These are phyloP conservation scores for Melanocharis versteri DNA, from an alignment of 2,113 vertebrate genomes.

Conservation along the genomic window DNA sequence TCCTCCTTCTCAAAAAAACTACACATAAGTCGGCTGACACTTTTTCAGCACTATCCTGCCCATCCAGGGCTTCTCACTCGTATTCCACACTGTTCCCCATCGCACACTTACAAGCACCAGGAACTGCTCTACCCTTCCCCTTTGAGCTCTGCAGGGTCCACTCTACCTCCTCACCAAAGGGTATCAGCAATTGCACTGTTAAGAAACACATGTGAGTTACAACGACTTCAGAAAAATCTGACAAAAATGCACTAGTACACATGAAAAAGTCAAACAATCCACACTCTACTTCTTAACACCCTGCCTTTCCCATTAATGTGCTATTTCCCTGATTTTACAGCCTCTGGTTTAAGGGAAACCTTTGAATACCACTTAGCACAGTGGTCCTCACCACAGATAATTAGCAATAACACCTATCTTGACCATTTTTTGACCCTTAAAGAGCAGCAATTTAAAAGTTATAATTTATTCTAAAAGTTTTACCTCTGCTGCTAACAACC, in stretches of 20 bases:
- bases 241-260: background rate
- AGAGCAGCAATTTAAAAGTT: background rate
- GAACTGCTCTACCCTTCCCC: background rate
- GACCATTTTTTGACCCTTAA: background rate
- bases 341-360: background rate
- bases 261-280: background rate
- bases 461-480: background rate
- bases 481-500: background rate
- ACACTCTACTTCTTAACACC: background rate
- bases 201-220: background rate
- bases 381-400: background rate
- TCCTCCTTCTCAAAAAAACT: background rate
- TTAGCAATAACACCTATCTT: background rate
- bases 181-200: background rate
- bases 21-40: background rate
- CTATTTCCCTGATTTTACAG: background rate
- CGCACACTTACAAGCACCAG: background rate
- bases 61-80: background rate
- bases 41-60: background rate
- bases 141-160: background rate
- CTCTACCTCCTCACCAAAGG: background rate
- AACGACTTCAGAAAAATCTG: background rate
- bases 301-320: background rate
- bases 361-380: background rate
- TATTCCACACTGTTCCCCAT: background rate